Percentiles rank a stretch among this genome's conserved stretches.
phyloP scores from a whole-genome alignment of 1,140 invertebrate genomes.

The Hyposmocoma kahamanoa region DNA sequence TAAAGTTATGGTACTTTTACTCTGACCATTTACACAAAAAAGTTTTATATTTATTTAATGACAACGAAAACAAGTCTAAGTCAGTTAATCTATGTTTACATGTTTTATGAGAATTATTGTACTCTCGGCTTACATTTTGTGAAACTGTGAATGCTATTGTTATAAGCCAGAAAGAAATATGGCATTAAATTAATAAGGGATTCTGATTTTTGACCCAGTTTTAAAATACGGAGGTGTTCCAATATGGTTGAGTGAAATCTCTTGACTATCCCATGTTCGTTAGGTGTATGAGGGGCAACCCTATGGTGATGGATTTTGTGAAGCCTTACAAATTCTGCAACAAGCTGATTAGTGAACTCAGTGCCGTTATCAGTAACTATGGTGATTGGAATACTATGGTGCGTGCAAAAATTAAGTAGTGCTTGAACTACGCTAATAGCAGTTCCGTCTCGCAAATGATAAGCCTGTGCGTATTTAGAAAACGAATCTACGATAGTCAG shows the following conservation, averaged over 20 bases:
- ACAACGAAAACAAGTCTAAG: too few species aligned
- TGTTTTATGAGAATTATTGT: too few species aligned
- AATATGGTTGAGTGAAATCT: slow-evolving; percentile 22
- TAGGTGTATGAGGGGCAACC: slow-evolving; percentile 11
- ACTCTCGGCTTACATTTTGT: slow-evolving; percentile 15
- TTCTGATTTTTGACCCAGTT: slow-evolving; percentile 9
- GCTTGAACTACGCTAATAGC: slow-evolving; percentile 12
- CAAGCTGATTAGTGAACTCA: slow-evolving; percentile 25
- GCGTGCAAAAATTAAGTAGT: slow-evolving; percentile 12
- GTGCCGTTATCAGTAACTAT: slow-evolving; percentile 19
- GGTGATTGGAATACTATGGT: slow-evolving; percentile 12
- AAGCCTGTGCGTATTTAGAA: slow-evolving; percentile 5
- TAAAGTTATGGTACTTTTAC: too few species aligned
- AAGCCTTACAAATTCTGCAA: slow-evolving; percentile 22
- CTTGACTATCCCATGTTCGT: slow-evolving; percentile 21
- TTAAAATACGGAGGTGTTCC: slow-evolving; percentile 16
- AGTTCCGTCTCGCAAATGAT: slow-evolving; percentile 1
- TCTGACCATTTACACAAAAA: too few species aligned
- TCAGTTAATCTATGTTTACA: too few species aligned
- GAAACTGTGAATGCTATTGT: slow-evolving; percentile 19
- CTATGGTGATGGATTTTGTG: slow-evolving; percentile 19
- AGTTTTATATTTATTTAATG: too few species aligned
- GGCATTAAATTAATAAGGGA: slow-evolving; percentile 15
- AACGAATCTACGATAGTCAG: slow-evolving; percentile 7
- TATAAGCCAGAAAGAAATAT: slow-evolving; percentile 14